Percentiles rank a stretch among this genome's conserved stretches.
These are phyloP conservation scores for Oreochromis spilurus DNA, from an alignment of 2,113 vertebrate genomes.

Conservation along the genomic window DNA sequence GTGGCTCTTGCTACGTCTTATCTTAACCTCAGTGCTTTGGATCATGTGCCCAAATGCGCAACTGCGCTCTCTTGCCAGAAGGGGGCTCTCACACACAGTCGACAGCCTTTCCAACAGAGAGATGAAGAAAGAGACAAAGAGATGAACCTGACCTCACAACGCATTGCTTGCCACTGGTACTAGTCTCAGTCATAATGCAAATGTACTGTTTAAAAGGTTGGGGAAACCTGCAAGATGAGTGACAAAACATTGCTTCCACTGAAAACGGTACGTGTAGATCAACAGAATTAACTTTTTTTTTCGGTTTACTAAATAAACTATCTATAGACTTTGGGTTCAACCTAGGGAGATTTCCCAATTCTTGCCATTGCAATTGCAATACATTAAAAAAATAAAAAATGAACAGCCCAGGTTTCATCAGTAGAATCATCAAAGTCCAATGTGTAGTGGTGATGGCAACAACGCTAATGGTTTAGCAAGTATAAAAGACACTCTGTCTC, in stretches of 20 bases:
- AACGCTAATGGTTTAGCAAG: background rate
- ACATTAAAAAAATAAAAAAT: background rate
- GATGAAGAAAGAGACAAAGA: background rate
- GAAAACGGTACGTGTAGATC: background rate
- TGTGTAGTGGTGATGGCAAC: background rate
- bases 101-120: background rate
- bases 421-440: background rate
- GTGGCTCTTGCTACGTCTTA: background rate
- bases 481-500: background rate
- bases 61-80: rapidly evolving
- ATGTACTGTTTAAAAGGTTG: background rate
- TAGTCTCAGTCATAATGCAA: background rate
- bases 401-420: too few relatives aligned
- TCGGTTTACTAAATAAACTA: background rate
- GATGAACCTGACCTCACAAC: background rate
- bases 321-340: background rate
- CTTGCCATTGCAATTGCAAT: background rate
- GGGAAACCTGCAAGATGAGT: background rate
- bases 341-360: background rate
- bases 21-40: background rate
- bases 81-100: background rate
- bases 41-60: background rate
- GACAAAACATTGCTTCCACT: background rate
- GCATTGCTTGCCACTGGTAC: background rate
- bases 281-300: background rate